These are phyloP conservation scores for Dasypolia templi DNA, from an alignment of 2,888 invertebrate species.

Conservation along the genomic window DNA sequence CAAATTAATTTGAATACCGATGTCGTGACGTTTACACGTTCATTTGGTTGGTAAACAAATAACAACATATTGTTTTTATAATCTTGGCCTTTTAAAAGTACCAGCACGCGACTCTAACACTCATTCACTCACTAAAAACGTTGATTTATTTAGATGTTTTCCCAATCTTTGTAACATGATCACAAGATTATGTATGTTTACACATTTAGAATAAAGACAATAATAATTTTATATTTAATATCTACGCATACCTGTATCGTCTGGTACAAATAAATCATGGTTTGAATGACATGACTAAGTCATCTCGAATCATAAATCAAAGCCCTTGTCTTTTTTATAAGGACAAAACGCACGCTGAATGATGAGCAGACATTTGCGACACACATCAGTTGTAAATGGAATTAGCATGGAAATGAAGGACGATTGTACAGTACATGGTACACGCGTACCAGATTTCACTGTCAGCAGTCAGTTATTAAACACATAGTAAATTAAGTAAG, in stretches of 20 bases:
- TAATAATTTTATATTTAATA: background rate
- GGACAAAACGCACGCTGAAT: constrained; percentile 56
- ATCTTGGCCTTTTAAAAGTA: background rate
- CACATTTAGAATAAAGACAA: background rate
- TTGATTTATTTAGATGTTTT: background rate
- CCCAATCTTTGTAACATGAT: background rate
- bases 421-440: constrained; percentile 4
- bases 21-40: background rate
- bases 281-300: constrained; percentile 46
- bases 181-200: background rate
- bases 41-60: constrained; percentile 15
- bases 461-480: constrained; percentile 2
- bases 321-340: constrained; percentile 51
- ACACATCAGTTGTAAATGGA: constrained; percentile 39
- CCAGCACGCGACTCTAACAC: background rate
- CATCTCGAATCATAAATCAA: constrained; percentile 57
- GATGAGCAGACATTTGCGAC: constrained; percentile 42
- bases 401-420: constrained; percentile 52
- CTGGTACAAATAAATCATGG: constrained; percentile 32
- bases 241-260: background rate
- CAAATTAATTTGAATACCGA: constrained; percentile 6
- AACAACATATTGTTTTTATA: background rate
- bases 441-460: constrained; percentile 27
- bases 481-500: background rate
- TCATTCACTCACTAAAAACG: background rate